Conservation (phyloP, 1,140 invertebrate species). For the Steinernema khuongi region DNA sequence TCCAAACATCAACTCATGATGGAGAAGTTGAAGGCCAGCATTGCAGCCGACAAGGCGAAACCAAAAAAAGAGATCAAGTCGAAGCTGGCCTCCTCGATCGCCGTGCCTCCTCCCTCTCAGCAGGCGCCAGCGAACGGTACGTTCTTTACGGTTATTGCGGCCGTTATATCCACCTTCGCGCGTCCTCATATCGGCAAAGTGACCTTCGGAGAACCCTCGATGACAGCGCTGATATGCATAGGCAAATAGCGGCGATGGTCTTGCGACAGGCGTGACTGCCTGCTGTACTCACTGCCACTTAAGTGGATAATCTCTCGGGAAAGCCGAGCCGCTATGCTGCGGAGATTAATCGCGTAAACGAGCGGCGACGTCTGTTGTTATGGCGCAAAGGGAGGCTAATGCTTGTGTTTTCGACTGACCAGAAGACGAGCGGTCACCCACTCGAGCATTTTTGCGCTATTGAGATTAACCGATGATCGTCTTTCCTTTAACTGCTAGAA, state of each 20-base stretch:
- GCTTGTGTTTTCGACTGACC: not conserved
- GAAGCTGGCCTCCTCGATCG: not conserved
- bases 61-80: slow-evolving; percentile 39
- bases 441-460: not conserved
- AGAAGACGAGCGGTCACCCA: too few relatives aligned
- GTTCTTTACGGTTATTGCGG: slow-evolving; percentile 7
- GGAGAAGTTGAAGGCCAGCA: slow-evolving; percentile 36
- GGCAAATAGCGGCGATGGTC: slow-evolving; percentile 4
- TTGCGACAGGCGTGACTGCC: not conserved
- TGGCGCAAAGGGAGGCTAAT: not conserved
- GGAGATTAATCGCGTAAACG: slow-evolving; percentile 8
- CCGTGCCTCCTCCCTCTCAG: not conserved
- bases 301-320: not conserved
- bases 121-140: not conserved
- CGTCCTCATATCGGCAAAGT: not conserved
- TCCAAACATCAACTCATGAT: slow-evolving; percentile 42
- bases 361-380: not conserved
- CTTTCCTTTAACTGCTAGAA: too few relatives aligned
- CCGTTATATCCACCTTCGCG: not conserved
- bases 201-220: not conserved
- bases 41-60: slow-evolving; percentile 39
- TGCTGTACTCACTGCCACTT: too few relatives aligned
- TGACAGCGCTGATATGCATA: slow-evolving; percentile 3
- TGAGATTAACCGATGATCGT: not conserved
- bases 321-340: not conserved